These are phyloP conservation scores for Argyresthia albistria DNA, from an alignment of 2,888 invertebrate genomes.

Conservation along the genomic window DNA sequence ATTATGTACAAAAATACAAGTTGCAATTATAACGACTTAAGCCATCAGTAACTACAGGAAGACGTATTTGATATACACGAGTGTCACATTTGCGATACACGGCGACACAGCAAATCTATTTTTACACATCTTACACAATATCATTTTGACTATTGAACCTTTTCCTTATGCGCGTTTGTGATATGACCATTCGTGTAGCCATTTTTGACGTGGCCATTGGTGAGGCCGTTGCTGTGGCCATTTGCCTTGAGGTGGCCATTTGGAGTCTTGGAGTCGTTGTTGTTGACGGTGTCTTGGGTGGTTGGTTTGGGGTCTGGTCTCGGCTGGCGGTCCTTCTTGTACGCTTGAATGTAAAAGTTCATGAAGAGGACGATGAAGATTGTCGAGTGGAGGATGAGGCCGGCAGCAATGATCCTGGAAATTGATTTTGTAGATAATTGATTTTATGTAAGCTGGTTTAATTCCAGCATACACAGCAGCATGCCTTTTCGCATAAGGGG, in stretches of 20 bases:
- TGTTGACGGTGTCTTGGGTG: constrained; percentile 22
- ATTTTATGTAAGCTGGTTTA: too few species aligned
- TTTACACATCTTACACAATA: background rate
- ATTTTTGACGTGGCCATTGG: constrained; percentile 25
- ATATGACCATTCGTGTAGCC: constrained; percentile 32
- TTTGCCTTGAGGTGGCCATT: constrained; percentile 20
- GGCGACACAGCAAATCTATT: background rate
- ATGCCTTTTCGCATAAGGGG: too few species aligned
- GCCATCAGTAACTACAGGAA: too few species aligned
- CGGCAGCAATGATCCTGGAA: constrained; percentile 77
- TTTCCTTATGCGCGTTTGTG: constrained; percentile 35
- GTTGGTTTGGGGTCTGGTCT: constrained; percentile 13
- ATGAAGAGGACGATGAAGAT: constrained; percentile 94
- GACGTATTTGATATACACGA: too few species aligned
- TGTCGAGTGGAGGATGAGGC: constrained; percentile 83
- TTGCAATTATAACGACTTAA: too few species aligned
- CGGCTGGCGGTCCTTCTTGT: constrained; percentile 54
- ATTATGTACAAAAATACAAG: too few species aligned
- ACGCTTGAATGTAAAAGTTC: constrained; percentile 91
- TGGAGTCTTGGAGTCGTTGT: constrained; percentile 27
- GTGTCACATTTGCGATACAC: background rate
- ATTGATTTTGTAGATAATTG: too few species aligned
- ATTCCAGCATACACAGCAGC: too few species aligned
- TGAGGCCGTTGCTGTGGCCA: constrained; percentile 19
- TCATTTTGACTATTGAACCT: constrained; percentile 37